Base-by-base conservation (phyloP, 2,888 invertebrate species). In the Chaetoderma sp. region DNA sequence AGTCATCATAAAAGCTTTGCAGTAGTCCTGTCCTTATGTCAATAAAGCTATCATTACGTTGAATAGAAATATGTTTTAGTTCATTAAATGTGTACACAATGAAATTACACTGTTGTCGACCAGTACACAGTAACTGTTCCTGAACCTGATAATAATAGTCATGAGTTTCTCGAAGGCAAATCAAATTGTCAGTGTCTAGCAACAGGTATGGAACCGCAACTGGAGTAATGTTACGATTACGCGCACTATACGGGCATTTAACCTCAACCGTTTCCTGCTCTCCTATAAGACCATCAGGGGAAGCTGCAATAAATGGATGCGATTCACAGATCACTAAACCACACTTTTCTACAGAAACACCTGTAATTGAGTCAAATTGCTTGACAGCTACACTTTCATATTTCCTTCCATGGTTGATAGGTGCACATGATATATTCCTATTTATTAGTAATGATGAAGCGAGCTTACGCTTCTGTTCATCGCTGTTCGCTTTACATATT, bases 401-500 rank as follows among this genome's bases (percentile, higher is more conserved):
- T 23, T 21, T 49, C 28, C 4, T 10, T 1, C 49, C 49, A 49
- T 49, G 49, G 8, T 49, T 49, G 10, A 49, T n/a, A 5, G 49
- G 8, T 23, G 2, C 16, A n/a, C 4, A 10, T 13, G 13, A 23
- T 16, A 47, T 47, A 47, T 47, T 25, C 25, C 10, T n/a, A 2
- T n/a, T 13, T n/a, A 23, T 25, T n/a, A 25, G 13, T 47, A 23
- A 13, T 47, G 13, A 23, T 23, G n/a, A n/a, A n/a, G n/a, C n/a
- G n/a, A n/a, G n/a, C n/a, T n/a, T n/a, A n/a, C n/a, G n/a, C n/a
- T n/a, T n/a, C n/a, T n/a, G n/a, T n/a, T n/a, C n/a, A n/a, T n/a
- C n/a, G n/a, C n/a, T n/a, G n/a, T n/a, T 67, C 1, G 50, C 30
- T 39, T 63, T 65, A 23, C 68, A 63, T 2, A 65, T 63, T 2